phyloP scores from a whole-genome alignment of 2,888 invertebrate species.

The Willowsia nigromaculata region DNA sequence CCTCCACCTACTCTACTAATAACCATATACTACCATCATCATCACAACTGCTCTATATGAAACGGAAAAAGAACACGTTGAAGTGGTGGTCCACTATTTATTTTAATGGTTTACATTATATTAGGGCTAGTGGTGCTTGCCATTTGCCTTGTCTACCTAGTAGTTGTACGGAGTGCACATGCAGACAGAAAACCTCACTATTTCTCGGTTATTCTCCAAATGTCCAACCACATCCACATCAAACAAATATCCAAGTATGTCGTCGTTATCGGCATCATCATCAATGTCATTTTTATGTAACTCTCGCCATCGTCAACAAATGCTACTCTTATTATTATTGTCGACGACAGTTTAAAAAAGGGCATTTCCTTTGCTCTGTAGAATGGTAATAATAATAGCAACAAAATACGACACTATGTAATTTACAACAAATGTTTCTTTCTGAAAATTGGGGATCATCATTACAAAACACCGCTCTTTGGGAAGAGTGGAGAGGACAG shows the following conservation, averaged over 20 bases:
- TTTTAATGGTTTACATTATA: constrained; percentile 53
- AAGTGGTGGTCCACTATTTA: constrained; percentile 44
- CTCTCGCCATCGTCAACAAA: neutral
- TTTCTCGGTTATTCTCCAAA: neutral
- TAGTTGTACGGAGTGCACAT: neutral
- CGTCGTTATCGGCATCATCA: neutral
- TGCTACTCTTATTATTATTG: constrained; percentile 53
- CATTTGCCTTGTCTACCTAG: constrained; percentile 8
- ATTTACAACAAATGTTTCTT: constrained; percentile 63
- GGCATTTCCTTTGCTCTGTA: constrained; percentile 31
- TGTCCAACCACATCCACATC: neutral
- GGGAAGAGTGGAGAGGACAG: neutral
- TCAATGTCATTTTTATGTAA: neutral
- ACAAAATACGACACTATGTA: constrained; percentile 16
- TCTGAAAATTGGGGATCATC: constrained; percentile 28
- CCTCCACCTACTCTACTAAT: constrained; percentile 19
- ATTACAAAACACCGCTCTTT: neutral
- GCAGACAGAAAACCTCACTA: neutral
- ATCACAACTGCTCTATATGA: neutral
- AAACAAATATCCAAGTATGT: neutral
- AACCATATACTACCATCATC: neutral
- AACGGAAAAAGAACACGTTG: neutral
- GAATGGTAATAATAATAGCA: neutral
- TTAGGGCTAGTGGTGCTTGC: neutral
- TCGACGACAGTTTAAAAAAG: constrained; percentile 49